Conservation (phyloP, 2,113 vertebrate genomes). For the Phaethon lepturus region DNA sequence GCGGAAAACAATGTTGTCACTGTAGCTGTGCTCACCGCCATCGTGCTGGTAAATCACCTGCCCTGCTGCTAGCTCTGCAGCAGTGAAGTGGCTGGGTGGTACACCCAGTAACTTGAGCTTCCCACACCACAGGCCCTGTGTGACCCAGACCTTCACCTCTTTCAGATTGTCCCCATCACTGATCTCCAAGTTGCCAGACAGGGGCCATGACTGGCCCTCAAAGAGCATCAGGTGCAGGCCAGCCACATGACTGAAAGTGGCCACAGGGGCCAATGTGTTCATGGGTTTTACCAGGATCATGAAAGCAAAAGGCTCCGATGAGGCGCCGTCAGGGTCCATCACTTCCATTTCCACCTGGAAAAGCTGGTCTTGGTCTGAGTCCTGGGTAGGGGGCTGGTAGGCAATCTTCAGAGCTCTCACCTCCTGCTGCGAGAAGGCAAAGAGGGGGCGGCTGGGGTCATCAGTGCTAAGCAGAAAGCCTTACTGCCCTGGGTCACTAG, state of each 20-base stretch:
- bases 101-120: constrained; percentile 71
- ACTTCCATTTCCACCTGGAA: constrained; percentile 84
- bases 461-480: constrained; percentile 81
- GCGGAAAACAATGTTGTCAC: constrained; percentile 83
- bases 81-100: constrained; percentile 64
- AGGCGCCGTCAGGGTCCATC: constrained; percentile 75
- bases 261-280: constrained; percentile 81
- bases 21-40: constrained; percentile 80
- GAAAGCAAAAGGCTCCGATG: constrained; percentile 84
- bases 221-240: constrained; percentile 79
- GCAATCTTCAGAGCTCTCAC: constrained; percentile 81
- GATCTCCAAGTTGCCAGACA: constrained; percentile 81
- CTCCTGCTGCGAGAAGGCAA: constrained; percentile 82
- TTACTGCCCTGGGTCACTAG: neutral
- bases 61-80: constrained; percentile 75
- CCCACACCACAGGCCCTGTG: constrained; percentile 78
- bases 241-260: constrained; percentile 61
- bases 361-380: constrained; percentile 75
- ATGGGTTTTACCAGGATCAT: constrained; percentile 83
- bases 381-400: constrained; percentile 78
- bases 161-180: constrained; percentile 81
- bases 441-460: constrained; percentile 75
- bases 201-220: constrained; percentile 80
- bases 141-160: constrained; percentile 77
- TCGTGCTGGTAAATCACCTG: constrained; percentile 83